Evolutionary conservation across 2,113 vertebrate genomes (phyloP).

Genomic region (Corvus cornix): DNA sequence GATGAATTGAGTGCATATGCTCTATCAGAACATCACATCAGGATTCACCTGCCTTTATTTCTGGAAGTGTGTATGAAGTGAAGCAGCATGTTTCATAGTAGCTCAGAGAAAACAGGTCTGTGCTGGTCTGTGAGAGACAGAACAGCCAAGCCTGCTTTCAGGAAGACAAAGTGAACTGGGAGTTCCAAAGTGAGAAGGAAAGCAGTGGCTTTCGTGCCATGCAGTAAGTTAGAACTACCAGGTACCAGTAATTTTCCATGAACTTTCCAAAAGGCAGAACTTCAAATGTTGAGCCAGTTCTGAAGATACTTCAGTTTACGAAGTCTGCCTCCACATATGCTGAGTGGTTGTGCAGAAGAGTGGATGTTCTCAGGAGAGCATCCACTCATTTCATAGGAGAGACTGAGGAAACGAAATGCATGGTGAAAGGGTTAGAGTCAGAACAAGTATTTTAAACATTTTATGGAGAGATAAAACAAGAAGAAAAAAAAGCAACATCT

Average conservation of each 20-base stretch:
- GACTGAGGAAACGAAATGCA: not conserved
- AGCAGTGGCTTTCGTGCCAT: not conserved
- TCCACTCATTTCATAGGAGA: not conserved
- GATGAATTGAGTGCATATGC: not conserved
- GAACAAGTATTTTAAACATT: not conserved
- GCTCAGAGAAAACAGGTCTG: not conserved
- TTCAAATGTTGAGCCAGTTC: not conserved
- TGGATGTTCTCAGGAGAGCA: not conserved
- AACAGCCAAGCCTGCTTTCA: not conserved
- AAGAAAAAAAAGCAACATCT: not conserved
- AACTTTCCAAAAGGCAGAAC: not conserved
- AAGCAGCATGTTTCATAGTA: not conserved
- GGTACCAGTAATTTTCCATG: not conserved
- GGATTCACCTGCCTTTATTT: not conserved
- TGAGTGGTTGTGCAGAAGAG: not conserved
- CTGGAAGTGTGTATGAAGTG: not conserved
- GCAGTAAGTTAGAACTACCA: not conserved
- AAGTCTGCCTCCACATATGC: not conserved
- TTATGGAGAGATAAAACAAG: not conserved
- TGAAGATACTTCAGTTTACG: not conserved
- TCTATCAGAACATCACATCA: not conserved
- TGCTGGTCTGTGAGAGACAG: not conserved
- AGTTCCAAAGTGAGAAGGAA: not conserved
- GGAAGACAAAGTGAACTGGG: not conserved
- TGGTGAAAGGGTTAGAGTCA: not conserved